phyloP scores from a whole-genome alignment of 2,888 invertebrate species.

The Dynastes maya region DNA sequence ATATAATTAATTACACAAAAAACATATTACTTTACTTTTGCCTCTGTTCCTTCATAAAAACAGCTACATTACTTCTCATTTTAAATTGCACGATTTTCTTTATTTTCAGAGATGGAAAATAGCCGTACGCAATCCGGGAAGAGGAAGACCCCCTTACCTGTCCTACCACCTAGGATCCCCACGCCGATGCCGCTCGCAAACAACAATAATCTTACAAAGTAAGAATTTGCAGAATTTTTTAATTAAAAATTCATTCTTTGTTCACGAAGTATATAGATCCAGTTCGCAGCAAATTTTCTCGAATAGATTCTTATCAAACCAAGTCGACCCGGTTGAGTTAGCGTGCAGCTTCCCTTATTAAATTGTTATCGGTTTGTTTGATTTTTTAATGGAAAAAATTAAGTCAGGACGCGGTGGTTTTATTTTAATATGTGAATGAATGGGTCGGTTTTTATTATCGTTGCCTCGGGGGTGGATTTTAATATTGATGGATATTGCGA shows the following conservation, averaged over 20 bases:
- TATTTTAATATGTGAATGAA: background rate
- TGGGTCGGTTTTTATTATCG: background rate
- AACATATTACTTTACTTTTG: background rate
- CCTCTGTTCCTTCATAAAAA: too few relatives aligned
- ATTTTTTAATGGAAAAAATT: conserved; percentile 1
- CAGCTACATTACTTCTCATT: conserved; percentile 1
- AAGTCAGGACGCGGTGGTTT: background rate
- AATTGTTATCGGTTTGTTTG: conserved; percentile 11
- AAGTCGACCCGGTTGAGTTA: background rate
- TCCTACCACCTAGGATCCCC: conserved; percentile 73
- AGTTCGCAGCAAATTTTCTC: conserved; percentile 31
- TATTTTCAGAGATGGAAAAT: conserved; percentile 56
- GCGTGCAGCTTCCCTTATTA: background rate
- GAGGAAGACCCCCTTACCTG: conserved; percentile 71
- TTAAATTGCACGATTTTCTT: conserved; percentile 13
- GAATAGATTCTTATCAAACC: conserved; percentile 19
- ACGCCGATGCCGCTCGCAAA: conserved; percentile 73
- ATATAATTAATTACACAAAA: conserved; percentile 5
- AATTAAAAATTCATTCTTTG: conserved; percentile 49
- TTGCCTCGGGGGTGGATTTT: background rate
- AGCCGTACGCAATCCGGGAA: conserved; percentile 57
- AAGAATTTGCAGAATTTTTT: conserved; percentile 57
- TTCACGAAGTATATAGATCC: conserved; percentile 8
- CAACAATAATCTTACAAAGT: conserved; percentile 71
- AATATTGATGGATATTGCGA: too few relatives aligned